Conservation (phyloP, 2,888 invertebrate genomes). For the Acrobasis repandana region DNA sequence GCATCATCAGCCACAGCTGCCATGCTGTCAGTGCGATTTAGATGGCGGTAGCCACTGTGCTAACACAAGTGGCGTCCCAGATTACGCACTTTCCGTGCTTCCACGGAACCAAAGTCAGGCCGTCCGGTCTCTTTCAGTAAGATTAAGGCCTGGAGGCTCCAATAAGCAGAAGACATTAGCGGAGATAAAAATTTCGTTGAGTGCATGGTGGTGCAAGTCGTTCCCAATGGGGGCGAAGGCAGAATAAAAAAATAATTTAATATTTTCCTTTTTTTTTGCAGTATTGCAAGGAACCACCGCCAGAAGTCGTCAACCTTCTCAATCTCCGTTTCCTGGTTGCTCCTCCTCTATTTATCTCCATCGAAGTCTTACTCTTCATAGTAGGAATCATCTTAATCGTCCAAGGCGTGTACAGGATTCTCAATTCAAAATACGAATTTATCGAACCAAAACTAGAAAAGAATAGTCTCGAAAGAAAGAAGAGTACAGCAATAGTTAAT, state of each 20-base stretch:
- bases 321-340: constrained; percentile 75
- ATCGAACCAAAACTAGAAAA: constrained; percentile 42
- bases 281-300: constrained; percentile 68
- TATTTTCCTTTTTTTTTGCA: constrained; percentile 39
- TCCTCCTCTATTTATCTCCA: constrained; percentile 73
- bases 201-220: no score
- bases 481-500: constrained; percentile 30
- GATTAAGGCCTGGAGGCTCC: no score
- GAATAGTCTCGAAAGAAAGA: constrained; percentile 35
- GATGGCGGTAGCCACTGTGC: no score
- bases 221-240: no score
- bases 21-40: no score
- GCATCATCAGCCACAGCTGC: no score
- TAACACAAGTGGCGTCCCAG: no score
- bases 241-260: not conserved
- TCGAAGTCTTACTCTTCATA: constrained; percentile 69
- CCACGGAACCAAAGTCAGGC: no score
- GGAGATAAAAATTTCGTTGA: not conserved
- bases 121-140: no score
- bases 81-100: no score
- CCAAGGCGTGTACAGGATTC: constrained; percentile 59
- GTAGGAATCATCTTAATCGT: constrained; percentile 71
- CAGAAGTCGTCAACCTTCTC: constrained; percentile 64
- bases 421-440: constrained; percentile 60
- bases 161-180: no score